Evolutionary conservation across 2,888 invertebrate species (phyloP).

Genomic region (Drosophila cognata): DNA sequence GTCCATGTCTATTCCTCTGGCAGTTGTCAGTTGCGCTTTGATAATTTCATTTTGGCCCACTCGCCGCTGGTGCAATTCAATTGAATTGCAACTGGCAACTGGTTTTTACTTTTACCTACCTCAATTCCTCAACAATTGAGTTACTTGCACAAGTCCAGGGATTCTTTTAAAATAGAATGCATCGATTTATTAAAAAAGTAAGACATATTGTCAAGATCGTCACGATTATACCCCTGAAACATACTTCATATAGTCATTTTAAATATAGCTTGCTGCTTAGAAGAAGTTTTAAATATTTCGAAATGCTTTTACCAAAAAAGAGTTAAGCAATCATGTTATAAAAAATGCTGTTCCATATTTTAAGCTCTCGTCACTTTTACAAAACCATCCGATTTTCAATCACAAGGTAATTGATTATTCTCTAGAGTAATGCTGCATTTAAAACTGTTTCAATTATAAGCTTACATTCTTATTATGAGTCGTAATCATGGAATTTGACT

Average conservation of each 20-base stretch:
- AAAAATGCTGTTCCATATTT: not conserved
- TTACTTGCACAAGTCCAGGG: conserved; percentile 11
- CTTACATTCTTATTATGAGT: not conserved
- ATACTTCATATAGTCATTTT: not conserved
- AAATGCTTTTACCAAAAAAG: not conserved
- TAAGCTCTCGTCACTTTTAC: too few species aligned
- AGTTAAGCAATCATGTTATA: not conserved
- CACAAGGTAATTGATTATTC: not conserved
- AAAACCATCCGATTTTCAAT: not conserved
- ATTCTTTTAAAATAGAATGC: not conserved
- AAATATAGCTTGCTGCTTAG: not conserved
- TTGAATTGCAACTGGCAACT: conserved; percentile 37
- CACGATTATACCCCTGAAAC: not conserved
- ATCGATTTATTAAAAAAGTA: not conserved
- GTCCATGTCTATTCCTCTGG: conserved; percentile 65
- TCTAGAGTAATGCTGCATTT: not conserved
- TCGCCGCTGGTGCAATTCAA: conserved; percentile 53
- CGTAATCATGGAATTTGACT: not conserved
- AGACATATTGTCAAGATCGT: not conserved
- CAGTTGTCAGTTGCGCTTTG: conserved; percentile 76
- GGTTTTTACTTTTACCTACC: conserved; percentile 31
- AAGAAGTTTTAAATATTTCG: not conserved
- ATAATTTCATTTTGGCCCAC: conserved; percentile 74
- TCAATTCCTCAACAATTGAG: conserved; percentile 18
- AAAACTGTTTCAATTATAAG: not conserved